Conservation (phyloP, 2,113 vertebrate genomes). For the Mesoclemmys tuberculata region DNA sequence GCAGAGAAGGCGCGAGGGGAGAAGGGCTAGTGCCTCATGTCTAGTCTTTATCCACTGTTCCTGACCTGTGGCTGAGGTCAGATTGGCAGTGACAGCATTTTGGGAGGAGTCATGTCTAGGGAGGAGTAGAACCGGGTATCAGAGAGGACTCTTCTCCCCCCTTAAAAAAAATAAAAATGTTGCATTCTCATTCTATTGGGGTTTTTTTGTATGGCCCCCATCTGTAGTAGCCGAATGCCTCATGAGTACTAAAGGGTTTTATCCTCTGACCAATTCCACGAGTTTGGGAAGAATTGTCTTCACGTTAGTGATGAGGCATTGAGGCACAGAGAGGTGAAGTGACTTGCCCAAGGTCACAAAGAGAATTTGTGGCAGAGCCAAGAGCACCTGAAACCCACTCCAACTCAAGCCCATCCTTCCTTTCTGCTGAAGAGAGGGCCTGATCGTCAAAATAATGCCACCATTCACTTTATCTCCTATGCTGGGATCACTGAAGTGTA, state of each 20-base stretch:
- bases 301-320: neutral
- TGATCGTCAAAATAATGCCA: neutral
- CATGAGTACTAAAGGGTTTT: neutral
- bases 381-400: neutral
- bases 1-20: too few species aligned
- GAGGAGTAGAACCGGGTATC: accelerated
- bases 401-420: neutral
- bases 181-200: neutral
- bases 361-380: neutral
- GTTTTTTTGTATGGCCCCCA: neutral
- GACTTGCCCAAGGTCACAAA: neutral
- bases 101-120: accelerated
- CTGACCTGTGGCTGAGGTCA: neutral
- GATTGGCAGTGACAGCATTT: neutral
- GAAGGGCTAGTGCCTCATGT: too few species aligned
- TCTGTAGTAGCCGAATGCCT: neutral
- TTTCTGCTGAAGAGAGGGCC: neutral
- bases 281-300: neutral
- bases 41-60: neutral
- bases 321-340: neutral
- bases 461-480: neutral
- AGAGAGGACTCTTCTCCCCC: neutral
- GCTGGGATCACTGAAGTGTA: neutral
- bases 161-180: neutral
- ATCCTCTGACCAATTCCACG: neutral